Evolutionary conservation across 2,888 invertebrate species (phyloP).

Genomic region (Quadroppia sp.): DNA sequence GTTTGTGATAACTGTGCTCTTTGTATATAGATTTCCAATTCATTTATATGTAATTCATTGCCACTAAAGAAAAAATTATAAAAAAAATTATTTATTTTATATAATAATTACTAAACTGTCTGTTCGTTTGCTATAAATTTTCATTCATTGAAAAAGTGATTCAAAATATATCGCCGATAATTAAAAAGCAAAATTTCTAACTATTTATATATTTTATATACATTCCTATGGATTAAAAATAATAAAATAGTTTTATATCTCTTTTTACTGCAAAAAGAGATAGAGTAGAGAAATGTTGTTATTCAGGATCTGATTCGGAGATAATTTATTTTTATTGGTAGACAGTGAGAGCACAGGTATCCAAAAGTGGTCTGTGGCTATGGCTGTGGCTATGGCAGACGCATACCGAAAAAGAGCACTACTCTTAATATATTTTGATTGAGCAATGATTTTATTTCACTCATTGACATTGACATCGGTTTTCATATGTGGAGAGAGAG

Average conservation of each 20-base stretch:
- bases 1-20: background rate
- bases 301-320: conserved; percentile 19
- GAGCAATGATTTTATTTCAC: conserved; percentile 10
- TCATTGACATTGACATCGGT: conserved; percentile 14
- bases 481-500: background rate
- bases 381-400: too few species aligned
- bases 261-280: background rate
- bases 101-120: background rate
- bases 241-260: background rate
- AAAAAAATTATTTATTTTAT: background rate
- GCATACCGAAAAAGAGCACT: background rate
- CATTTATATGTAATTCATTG: too few species aligned
- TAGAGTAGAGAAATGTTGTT: conserved; percentile 14
- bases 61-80: too few species aligned
- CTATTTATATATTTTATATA: background rate
- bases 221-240: conserved; percentile 11
- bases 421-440: background rate
- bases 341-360: background rate
- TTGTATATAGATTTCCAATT: too few species aligned
- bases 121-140: background rate
- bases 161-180: background rate
- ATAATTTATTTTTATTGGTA: conserved; percentile 25
- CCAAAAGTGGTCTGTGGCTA: background rate
- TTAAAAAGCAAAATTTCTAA: background rate
- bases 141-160: background rate